These are phyloP conservation scores for Elmis aenea DNA, from an alignment of 2,888 invertebrate species.

Conservation along the genomic window DNA sequence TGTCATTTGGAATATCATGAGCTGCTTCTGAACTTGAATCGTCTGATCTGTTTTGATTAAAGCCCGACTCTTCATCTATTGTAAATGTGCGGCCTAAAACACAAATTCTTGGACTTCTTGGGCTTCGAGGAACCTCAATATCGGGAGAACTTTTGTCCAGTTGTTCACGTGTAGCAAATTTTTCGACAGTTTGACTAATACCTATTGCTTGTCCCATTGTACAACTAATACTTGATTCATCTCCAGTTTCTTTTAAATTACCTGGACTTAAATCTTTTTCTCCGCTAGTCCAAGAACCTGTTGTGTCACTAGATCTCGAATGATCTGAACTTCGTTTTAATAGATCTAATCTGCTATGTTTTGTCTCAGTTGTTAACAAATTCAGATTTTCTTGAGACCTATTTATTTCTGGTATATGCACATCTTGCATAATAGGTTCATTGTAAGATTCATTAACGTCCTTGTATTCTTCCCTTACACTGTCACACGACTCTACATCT, in stretches of 20 bases:
- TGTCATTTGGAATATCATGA: constrained; percentile 40
- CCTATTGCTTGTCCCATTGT: constrained; percentile 75
- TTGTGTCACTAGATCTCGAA: constrained; percentile 72
- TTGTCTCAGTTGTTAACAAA: constrained; percentile 47
- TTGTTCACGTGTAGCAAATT: constrained; percentile 59
- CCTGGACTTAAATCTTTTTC: constrained; percentile 64
- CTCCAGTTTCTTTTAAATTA: constrained; percentile 59
- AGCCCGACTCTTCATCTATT: constrained; percentile 42
- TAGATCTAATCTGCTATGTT: constrained; percentile 50
- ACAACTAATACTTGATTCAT: constrained; percentile 72
- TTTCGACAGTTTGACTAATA: constrained; percentile 68
- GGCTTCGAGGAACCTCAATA: constrained; percentile 34
- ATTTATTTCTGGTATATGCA: constrained; percentile 11
- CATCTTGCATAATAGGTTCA: constrained; percentile 16
- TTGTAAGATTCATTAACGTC: constrained; percentile 6
- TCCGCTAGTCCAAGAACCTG: constrained; percentile 72
- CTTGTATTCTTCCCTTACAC: constrained; percentile 6
- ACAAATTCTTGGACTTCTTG: constrained; percentile 43
- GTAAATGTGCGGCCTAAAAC: constrained; percentile 46
- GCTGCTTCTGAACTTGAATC: constrained; percentile 32
- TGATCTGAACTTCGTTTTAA: constrained; percentile 68
- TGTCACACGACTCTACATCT: constrained; percentile 8
- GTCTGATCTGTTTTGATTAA: constrained; percentile 32
- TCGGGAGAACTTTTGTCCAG: constrained; percentile 46
- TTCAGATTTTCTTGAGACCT: constrained; percentile 25